A percentile compares a stretch with the other conserved stretches of the same genome.
Conservation (phyloP, 2,888 invertebrate genomes). For the Synergus laeviventris region DNA sequence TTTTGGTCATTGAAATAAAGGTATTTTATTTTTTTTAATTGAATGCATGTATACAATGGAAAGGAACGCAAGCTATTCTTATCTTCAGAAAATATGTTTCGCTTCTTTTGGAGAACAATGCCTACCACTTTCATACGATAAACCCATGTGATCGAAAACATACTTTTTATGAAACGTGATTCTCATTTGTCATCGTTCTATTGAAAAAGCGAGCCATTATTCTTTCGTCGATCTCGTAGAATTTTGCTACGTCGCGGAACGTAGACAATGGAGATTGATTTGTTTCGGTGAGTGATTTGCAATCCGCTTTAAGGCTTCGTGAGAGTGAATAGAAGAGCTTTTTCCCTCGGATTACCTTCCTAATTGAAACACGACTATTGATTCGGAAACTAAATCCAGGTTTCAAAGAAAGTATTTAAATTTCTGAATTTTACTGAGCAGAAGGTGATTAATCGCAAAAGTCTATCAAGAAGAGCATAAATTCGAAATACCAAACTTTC, state of each 20-base stretch:
- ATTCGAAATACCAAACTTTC: not conserved
- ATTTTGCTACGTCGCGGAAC: slow-evolving; percentile 50
- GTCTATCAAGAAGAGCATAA: too few relatives aligned
- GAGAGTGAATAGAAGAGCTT: slow-evolving; percentile 49
- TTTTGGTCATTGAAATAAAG: not conserved
- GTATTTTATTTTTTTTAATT: not conserved
- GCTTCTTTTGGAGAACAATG: not conserved
- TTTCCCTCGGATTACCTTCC: slow-evolving; percentile 58
- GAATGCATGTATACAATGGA: not conserved
- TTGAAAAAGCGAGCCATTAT: slow-evolving; percentile 22
- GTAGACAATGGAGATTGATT: slow-evolving; percentile 57
- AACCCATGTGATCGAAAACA: slow-evolving; percentile 21
- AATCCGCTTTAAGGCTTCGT: slow-evolving; percentile 59
- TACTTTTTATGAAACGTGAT: slow-evolving; percentile 19
- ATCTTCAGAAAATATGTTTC: not conserved
- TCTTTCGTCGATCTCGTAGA: slow-evolving; percentile 42
- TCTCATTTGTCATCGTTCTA: slow-evolving; percentile 26
- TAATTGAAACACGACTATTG: slow-evolving; percentile 60
- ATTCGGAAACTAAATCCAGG: slow-evolving; percentile 48
- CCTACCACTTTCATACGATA: not conserved
- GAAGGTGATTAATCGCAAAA: not conserved
- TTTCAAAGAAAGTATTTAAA: slow-evolving; percentile 26
- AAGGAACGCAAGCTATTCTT: not conserved
- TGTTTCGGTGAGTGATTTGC: slow-evolving; percentile 58
- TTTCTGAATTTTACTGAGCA: not conserved